Base-by-base conservation (phyloP, 2,888 invertebrate genomes). In the Anodontia alba region DNA sequence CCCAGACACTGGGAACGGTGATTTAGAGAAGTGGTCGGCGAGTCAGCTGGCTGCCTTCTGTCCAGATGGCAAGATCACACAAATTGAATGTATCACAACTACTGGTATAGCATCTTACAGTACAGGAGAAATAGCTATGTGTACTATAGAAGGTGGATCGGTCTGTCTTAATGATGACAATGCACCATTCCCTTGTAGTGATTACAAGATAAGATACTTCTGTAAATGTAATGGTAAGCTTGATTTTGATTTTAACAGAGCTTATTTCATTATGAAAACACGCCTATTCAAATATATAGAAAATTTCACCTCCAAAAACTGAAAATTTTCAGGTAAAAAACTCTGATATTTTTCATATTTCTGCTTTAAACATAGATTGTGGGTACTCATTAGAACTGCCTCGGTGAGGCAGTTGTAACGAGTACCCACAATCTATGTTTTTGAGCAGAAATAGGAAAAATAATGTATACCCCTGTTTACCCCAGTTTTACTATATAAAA, bases 141-240 rank as follows among this genome's bases (percentile, higher is more conserved):
- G 94, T 80, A 86, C 89, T 46, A 92, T 78, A 1, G 76, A 78
- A 46, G 71, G 54, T 42, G 83, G 83, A 43, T 72, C 81, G 17
- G 76, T 96, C 1, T 98, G 98, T 92, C 73, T 81, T n/a, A 91
- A 90, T 67, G 71, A 68, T 5, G 89, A 91, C 29, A 91, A 89
- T 72, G 72, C 73, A 69, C 87, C 89, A 38, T 69, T 89, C 66
- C 78, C 84, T 7, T 94, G 94, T 80, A 78, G 83, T n/a, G 92
- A 94, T 80, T 94, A 92, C 86, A 90, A 92, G 86, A 88, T 93
- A 69, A 89, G 91, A 84, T 92, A 91, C 79, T 82, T 68, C 76
- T 87, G 87, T 72, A 38, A 78, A n/a, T 73, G 72, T 20, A 43
- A 66, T 67, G 73, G 81, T 81, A 77, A 49, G 81, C 71, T 7